Conservation (phyloP, 2,113 vertebrate species). For the Lepisosteus oculatus region DNA sequence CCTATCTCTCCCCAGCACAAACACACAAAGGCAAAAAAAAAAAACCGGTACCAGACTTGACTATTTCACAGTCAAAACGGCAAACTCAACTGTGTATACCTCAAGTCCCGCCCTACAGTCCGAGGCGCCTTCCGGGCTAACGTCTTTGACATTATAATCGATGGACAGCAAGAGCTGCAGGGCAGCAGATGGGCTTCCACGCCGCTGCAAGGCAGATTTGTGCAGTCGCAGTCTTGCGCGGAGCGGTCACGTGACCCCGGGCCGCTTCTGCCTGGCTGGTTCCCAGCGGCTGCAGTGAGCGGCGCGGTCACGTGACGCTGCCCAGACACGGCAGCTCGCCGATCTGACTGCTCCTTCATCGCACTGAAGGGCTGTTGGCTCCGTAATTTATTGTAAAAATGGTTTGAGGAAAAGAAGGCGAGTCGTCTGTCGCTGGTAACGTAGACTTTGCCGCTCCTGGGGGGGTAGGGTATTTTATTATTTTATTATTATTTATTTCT, state of each 20-base stretch:
- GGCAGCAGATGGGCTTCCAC: not conserved
- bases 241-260: not conserved
- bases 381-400: constrained; percentile 19
- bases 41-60: too few relatives aligned
- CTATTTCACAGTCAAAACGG: too few relatives aligned
- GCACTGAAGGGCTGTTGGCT: constrained; percentile 22
- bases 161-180: too few relatives aligned
- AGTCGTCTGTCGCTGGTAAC: constrained; percentile 19
- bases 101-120: too few relatives aligned
- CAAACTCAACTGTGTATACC: too few relatives aligned
- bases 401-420: constrained; percentile 28
- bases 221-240: not conserved
- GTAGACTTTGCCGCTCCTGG: constrained; percentile 7
- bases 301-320: constrained; percentile 36
- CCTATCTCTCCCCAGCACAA: too few relatives aligned
- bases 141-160: too few relatives aligned
- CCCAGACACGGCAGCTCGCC: constrained; percentile 26
- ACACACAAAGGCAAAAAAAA: too few relatives aligned
- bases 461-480: constrained; percentile 19
- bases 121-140: too few relatives aligned
- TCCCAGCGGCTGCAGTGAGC: constrained; percentile 6
- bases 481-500: constrained; percentile 40
- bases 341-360: constrained; percentile 13
- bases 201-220: not conserved
- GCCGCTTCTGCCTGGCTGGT: too few relatives aligned